Evolutionary conservation across 1,140 invertebrate genomes (phyloP).

Genomic region (Aleiodes sp.): DNA sequence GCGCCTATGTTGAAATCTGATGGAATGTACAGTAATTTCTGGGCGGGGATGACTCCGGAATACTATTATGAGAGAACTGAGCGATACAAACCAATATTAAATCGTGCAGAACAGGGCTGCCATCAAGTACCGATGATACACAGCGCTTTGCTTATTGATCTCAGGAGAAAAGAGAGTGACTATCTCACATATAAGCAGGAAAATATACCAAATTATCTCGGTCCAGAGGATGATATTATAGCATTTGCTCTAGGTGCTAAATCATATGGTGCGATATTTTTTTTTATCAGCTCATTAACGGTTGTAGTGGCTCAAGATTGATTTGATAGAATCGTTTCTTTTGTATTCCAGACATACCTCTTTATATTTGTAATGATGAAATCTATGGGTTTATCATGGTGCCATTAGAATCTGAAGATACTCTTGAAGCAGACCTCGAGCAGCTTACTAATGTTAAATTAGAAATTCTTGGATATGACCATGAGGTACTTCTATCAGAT

Average conservation of each 20-base stretch:
- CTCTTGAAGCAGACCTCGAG: slow-evolving; percentile 73
- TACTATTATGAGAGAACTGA: slow-evolving; percentile 91
- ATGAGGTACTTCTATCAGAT: slow-evolving; percentile 21
- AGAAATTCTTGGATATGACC: slow-evolving; percentile 70
- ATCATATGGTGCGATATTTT: slow-evolving; percentile 73
- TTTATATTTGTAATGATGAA: slow-evolving; percentile 85
- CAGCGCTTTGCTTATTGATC: slow-evolving; percentile 84
- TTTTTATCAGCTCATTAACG: no score
- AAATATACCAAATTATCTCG: slow-evolving; percentile 73
- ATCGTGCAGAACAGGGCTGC: slow-evolving; percentile 77
- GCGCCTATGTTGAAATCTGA: slow-evolving; percentile 89
- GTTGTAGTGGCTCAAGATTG: background rate
- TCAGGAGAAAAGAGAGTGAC: slow-evolving; percentile 72
- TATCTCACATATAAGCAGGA: slow-evolving; percentile 80
- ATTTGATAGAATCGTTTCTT: slow-evolving; percentile 11
- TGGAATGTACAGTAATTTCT: slow-evolving; percentile 94
- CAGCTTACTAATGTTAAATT: slow-evolving; percentile 83
- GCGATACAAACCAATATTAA: slow-evolving; percentile 85
- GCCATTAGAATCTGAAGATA: slow-evolving; percentile 78
- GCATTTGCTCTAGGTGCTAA: slow-evolving; percentile 89
- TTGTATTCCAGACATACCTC: slow-evolving; percentile 69
- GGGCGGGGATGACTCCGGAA: slow-evolving; percentile 89
- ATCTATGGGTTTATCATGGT: slow-evolving; percentile 85
- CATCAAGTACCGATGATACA: slow-evolving; percentile 93
- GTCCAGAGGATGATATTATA: slow-evolving; percentile 94